Conservation (phyloP, 37 sponge, comb jelly and placozoan species). For the Petrosia ficiformis region DNA sequence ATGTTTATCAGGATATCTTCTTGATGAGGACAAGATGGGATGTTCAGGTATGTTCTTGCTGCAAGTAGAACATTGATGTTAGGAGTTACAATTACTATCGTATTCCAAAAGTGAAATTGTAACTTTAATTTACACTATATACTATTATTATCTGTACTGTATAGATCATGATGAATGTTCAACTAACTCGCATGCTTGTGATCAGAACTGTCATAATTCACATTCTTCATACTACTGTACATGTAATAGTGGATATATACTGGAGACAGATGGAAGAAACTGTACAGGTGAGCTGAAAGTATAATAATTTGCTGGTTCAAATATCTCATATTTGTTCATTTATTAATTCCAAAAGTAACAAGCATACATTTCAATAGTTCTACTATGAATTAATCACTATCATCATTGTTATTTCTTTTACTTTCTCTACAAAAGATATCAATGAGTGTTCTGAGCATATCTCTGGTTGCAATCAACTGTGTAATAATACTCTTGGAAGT, state of each 20-base stretch:
- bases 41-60: conserved; percentile 32
- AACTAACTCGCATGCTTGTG: conserved; percentile 22
- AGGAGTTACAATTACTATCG: neutral
- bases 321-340: too few species aligned
- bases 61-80: too few species aligned
- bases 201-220: conserved; percentile 13
- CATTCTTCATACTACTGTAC: conserved; percentile 25
- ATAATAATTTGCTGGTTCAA: too few species aligned
- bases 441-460: conserved; percentile 27
- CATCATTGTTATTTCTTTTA: neutral
- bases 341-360: too few species aligned
- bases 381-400: too few species aligned
- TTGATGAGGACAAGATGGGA: conserved; percentile 2
- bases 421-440: conserved; percentile 10
- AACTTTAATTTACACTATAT: neutral
- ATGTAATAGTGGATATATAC: conserved; percentile 23
- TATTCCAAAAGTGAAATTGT: too few species aligned
- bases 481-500: conserved; percentile 35
- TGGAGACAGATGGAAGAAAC: neutral
- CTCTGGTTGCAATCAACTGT: conserved; percentile 30
- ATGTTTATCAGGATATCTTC: conserved; percentile 21
- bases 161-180: conserved; percentile 43
- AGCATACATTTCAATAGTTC: too few species aligned
- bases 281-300: conserved; percentile 37
- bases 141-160: neutral